A percentile compares a stretch with the other conserved stretches of the same genome.
Evolutionary conservation across 1,140 invertebrate species (phyloP).

Genomic region (Brachionus manjavacas): DNA sequence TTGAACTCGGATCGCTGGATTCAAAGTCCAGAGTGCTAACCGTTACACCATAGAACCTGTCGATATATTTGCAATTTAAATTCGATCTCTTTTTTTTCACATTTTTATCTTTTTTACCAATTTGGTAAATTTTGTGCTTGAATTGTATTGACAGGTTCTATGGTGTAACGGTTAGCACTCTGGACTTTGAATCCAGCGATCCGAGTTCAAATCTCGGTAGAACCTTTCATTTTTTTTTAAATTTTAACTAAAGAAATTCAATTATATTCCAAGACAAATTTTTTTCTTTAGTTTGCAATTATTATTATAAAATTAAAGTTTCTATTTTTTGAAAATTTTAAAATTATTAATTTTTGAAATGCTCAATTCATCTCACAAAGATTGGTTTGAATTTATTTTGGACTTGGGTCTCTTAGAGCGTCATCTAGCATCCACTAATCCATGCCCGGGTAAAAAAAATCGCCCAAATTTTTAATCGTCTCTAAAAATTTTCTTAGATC

Average conservation of each 20-base stretch:
- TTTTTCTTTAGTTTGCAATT: neutral
- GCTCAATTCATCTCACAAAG: neutral
- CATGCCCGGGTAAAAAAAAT: neutral
- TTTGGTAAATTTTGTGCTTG: neutral
- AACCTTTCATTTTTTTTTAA: neutral
- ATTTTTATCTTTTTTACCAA: too few species aligned
- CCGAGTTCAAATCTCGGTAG: conserved; percentile 41
- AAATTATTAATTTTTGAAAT: neutral
- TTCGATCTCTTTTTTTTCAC: too few species aligned
- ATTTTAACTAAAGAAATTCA: neutral
- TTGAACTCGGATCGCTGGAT: neutral
- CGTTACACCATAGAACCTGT: neutral
- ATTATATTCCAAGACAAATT: neutral
- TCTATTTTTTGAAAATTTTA: neutral
- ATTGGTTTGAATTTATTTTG: conserved; percentile 41
- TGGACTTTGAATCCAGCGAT: conserved; percentile 41
- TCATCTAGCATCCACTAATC: neutral
- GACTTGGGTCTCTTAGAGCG: neutral
- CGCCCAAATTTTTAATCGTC: neutral
- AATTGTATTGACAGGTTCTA: neutral
- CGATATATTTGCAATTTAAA: neutral
- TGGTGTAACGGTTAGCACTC: conserved; percentile 41
- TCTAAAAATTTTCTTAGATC: neutral
- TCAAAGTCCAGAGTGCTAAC: neutral
- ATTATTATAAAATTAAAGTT: conserved; percentile 19